phyloP scores from a whole-genome alignment of 2,888 invertebrate species.

The Limenitis camilla region DNA sequence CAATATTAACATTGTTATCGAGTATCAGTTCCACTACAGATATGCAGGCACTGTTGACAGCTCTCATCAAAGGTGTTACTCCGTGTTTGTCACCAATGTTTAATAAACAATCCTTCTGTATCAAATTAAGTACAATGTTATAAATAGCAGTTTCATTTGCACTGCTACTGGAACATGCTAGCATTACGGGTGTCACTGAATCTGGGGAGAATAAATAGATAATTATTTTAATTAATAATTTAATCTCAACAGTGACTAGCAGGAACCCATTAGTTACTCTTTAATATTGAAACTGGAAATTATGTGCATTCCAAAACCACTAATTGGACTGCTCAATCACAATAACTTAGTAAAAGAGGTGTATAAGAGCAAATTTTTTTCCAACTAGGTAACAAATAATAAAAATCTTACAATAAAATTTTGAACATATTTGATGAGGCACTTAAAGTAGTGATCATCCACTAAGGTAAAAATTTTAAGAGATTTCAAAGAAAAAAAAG shows the following conservation, averaged over 20 bases:
- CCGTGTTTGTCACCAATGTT: slow-evolving; percentile 74
- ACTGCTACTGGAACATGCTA: slow-evolving; percentile 75
- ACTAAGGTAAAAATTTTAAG: too few species aligned
- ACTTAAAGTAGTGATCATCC: too few species aligned
- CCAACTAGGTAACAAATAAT: too few species aligned
- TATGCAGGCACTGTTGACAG: slow-evolving; percentile 70
- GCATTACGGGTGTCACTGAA: slow-evolving; percentile 77
- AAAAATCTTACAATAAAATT: too few species aligned
- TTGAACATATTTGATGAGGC: too few species aligned
- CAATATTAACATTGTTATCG: slow-evolving; percentile 67
- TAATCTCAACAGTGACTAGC: too few species aligned
- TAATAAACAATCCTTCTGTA: slow-evolving; percentile 68
- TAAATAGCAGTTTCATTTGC: slow-evolving; percentile 54
- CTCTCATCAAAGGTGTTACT: slow-evolving; percentile 78
- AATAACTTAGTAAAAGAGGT: too few species aligned
- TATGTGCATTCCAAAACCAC: too few species aligned
- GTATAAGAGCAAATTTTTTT: too few species aligned
- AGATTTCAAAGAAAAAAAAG: too few species aligned
- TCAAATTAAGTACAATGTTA: slow-evolving; percentile 63
- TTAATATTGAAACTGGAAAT: neutral
- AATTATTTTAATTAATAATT: neutral
- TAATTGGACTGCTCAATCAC: too few species aligned
- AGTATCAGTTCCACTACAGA: slow-evolving; percentile 70
- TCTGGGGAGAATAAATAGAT: slow-evolving; percentile 48
- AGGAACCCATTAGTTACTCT: neutral